phyloP scores from a whole-genome alignment of 2,797 vertebrate species.

The Varecia variegata region DNA sequence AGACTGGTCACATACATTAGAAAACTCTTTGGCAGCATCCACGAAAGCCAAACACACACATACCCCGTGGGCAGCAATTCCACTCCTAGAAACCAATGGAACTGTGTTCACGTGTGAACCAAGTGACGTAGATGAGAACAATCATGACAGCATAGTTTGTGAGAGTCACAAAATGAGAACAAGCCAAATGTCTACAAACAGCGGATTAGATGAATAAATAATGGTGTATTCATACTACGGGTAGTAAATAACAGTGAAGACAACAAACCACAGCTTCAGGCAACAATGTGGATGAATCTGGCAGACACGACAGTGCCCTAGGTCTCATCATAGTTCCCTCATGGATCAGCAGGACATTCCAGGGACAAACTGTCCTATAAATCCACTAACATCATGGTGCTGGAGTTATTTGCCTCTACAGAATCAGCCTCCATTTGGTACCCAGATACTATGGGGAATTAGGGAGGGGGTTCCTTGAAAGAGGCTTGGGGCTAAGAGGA shows the following conservation, averaged over 20 bases:
- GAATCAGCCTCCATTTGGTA: neutral
- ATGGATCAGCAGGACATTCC: neutral
- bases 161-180: neutral
- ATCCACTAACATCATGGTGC: neutral
- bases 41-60: neutral
- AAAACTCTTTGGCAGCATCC: neutral
- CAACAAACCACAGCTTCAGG: neutral
- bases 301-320: neutral
- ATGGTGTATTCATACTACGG: neutral
- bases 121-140: neutral
- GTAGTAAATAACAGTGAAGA: neutral
- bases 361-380: neutral
- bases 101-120: neutral
- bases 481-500: neutral
- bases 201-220: neutral
- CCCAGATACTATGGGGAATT: neutral
- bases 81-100: neutral
- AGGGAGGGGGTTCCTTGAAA: neutral
- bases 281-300: accelerated
- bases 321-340: neutral
- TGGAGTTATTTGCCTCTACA: neutral
- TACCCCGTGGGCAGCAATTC: neutral
- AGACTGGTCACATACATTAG: neutral
- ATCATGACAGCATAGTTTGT: neutral
- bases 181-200: neutral